Percentiles rank a stretch among this genome's conserved stretches.
These are phyloP conservation scores for Cheilosia grossa DNA, from an alignment of 2,888 invertebrate species.

Conservation along the genomic window DNA sequence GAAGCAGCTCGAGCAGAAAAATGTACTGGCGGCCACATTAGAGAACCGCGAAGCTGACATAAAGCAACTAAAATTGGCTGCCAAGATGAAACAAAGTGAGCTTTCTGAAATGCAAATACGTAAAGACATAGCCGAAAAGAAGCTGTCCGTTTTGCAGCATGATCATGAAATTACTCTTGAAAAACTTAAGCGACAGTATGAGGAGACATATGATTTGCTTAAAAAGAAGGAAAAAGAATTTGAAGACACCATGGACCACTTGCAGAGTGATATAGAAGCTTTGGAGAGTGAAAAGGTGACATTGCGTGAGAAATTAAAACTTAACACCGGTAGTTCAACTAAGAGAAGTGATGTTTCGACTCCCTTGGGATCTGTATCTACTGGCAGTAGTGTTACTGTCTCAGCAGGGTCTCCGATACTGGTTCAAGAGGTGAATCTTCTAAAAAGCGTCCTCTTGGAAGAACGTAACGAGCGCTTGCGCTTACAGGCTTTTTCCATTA, in stretches of 20 bases:
- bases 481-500: slow-evolving; percentile 84
- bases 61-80: slow-evolving; percentile 92
- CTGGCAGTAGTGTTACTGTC: slow-evolving; percentile 32
- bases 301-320: slow-evolving; percentile 93
- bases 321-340: slow-evolving; percentile 87
- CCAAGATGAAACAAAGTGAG: slow-evolving; percentile 96
- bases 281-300: slow-evolving; percentile 95
- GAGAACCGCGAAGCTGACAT: slow-evolving; percentile 97
- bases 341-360: slow-evolving; percentile 81
- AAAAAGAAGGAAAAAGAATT: slow-evolving; percentile 96
- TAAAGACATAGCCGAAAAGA: slow-evolving; percentile 96
- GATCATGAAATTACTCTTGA: slow-evolving; percentile 92
- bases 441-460: slow-evolving; percentile 85
- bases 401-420: slow-evolving; percentile 82
- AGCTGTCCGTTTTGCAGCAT: slow-evolving; percentile 89
- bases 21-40: slow-evolving; percentile 92
- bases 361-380: slow-evolving; percentile 14
- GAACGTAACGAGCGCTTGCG: slow-evolving; percentile 86
- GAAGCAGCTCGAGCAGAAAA: slow-evolving; percentile 96
- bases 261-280: slow-evolving; percentile 97
- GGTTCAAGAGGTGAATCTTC: slow-evolving; percentile 85
- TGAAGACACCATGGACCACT: slow-evolving; percentile 97
- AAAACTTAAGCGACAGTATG: slow-evolving; percentile 92
- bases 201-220: slow-evolving; percentile 89
- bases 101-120: slow-evolving; percentile 95